A percentile compares a stretch with the other conserved stretches of the same genome.
Evolutionary conservation across 2,113 vertebrate species (phyloP).

Genomic region (Maccullochella peelii): DNA sequence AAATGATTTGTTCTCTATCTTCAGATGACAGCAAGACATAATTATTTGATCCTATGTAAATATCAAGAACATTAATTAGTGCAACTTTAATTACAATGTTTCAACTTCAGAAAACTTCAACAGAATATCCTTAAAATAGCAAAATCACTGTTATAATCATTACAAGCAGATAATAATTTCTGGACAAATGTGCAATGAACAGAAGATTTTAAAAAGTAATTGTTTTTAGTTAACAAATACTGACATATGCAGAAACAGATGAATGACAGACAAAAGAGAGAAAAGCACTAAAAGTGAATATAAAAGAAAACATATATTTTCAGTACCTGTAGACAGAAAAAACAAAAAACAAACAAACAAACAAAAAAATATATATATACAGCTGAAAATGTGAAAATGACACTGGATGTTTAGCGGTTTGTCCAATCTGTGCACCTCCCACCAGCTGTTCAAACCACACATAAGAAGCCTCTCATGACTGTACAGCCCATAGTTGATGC

Average conservation of each 20-base stretch:
- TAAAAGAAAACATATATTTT: neutral
- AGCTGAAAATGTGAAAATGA: neutral
- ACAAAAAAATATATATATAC: no score
- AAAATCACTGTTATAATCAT: neutral
- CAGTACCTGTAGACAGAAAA: no score
- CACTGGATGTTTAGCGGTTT: neutral
- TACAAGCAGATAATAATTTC: neutral
- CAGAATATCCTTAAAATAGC: neutral
- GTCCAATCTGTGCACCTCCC: neutral
- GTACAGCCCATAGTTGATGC: neutral
- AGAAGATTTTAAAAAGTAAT: neutral
- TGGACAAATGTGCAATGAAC: neutral
- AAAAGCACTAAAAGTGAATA: neutral
- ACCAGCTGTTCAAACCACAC: slow-evolving; percentile 1
- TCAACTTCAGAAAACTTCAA: neutral
- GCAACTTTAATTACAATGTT: neutral
- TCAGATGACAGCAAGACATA: neutral
- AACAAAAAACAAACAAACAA: no score
- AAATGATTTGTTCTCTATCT: neutral
- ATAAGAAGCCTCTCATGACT: neutral
- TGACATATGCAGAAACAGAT: neutral
- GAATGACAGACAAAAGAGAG: neutral
- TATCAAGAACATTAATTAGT: neutral
- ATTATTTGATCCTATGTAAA: neutral
- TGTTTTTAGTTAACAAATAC: neutral